These are phyloP conservation scores for Heterotis niloticus DNA, from an alignment of 2,113 vertebrate species.

Conservation along the genomic window DNA sequence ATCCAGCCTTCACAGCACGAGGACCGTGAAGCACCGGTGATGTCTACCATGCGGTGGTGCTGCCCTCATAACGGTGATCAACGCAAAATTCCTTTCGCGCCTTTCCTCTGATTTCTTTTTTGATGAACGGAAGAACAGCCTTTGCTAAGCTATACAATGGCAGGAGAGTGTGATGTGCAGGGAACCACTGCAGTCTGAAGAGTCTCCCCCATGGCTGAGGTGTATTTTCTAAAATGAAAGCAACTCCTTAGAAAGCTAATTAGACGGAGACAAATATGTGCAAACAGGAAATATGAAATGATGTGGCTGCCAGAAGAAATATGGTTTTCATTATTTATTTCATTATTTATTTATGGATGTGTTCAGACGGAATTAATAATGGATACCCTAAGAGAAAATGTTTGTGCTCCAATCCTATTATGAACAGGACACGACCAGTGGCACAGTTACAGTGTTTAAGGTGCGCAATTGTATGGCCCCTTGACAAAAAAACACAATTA, in stretches of 20 bases:
- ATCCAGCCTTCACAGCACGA: no score
- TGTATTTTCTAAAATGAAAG: constrained; percentile 59
- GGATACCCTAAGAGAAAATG: constrained; percentile 63
- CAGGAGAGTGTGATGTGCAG: not conserved
- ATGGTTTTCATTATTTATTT: constrained; percentile 71
- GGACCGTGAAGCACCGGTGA: no score
- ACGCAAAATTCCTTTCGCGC: not conserved
- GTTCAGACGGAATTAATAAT: constrained; percentile 72
- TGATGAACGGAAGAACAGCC: not conserved
- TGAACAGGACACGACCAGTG: constrained; percentile 57
- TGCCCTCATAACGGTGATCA: no score
- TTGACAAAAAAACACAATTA: constrained; percentile 63
- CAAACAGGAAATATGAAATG: constrained; percentile 66
- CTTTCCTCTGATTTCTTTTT: constrained; percentile 4
- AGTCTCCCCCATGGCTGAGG: constrained; percentile 43
- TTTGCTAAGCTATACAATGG: not conserved
- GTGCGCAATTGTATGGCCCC: constrained; percentile 58
- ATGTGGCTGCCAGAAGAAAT: constrained; percentile 69
- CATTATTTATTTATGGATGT: constrained; percentile 72
- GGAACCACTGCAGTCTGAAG: constrained; percentile 26
- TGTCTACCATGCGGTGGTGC: no score
- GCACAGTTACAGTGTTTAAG: constrained; percentile 61
- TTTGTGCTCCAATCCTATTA: constrained; percentile 59
- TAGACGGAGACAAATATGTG: constrained; percentile 57
- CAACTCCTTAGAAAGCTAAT: constrained; percentile 73